A percentile compares a stretch with the other conserved stretches of the same genome.
Evolutionary conservation across 2,888 invertebrate genomes (phyloP).

Genomic region (Eupithecia insigniata): DNA sequence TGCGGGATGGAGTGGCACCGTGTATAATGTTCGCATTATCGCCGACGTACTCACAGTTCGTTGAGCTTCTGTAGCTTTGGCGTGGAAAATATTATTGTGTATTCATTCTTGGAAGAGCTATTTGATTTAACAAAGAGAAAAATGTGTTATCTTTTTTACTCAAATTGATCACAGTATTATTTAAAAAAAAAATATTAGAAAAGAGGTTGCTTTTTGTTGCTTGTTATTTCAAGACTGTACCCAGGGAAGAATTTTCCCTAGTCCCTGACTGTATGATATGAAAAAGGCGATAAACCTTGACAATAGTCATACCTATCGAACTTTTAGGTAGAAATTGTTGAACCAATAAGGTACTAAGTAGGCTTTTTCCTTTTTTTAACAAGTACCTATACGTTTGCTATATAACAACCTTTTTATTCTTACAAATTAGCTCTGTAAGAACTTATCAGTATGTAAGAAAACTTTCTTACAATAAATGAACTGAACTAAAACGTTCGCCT

Average conservation of each 20-base stretch:
- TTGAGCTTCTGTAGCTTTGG: slow-evolving; percentile 56
- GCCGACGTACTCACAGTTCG: slow-evolving; percentile 72
- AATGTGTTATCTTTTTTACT: background rate
- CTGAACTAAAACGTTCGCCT: no score
- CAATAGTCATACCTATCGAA: no score
- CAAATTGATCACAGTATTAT: background rate
- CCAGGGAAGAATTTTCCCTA: no score
- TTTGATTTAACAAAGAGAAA: slow-evolving; percentile 14
- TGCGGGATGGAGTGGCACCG: slow-evolving; percentile 74
- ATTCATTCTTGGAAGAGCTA: slow-evolving; percentile 26
- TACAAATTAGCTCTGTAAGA: no score
- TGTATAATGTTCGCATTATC: slow-evolving; percentile 83
- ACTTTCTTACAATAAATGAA: no score
- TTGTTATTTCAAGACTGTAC: no score
- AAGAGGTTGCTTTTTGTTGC: background rate
- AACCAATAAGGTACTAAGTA: background rate
- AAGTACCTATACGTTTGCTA: no score
- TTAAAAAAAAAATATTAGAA: background rate
- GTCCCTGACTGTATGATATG: no score
- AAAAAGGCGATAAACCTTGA: no score
- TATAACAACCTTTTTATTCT: no score
- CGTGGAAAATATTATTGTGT: slow-evolving; percentile 41
- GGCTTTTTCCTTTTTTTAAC: background rate
- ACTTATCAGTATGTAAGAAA: no score
- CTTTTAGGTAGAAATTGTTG: no score